Percentiles rank a stretch among this genome's conserved stretches.
Conservation (phyloP, 92 coral and sea anemone species). For the Blastomussa wellsi region DNA sequence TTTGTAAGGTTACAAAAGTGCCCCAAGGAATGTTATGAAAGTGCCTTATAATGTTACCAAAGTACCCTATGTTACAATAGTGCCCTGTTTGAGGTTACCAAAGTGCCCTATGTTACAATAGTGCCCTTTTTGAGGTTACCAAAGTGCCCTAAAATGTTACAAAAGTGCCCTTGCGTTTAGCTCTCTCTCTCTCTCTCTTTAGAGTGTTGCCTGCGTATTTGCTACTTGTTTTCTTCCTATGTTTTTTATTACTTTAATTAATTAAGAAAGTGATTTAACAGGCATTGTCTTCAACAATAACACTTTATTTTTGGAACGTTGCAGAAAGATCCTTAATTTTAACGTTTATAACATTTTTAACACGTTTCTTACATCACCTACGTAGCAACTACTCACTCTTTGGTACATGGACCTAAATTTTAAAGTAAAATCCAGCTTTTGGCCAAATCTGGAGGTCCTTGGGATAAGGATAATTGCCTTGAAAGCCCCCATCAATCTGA, state of each 20-base stretch:
- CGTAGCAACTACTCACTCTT: conserved; percentile 2
- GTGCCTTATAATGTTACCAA: neutral
- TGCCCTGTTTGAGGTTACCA: neutral
- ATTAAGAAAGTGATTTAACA: neutral
- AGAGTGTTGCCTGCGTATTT: neutral
- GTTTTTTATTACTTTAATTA: neutral
- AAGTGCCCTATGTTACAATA: neutral
- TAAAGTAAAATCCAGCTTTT: conserved; percentile 11
- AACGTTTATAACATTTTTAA: conserved; percentile 1
- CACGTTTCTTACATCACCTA: neutral
- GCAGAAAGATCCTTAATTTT: neutral
- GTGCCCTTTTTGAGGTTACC: neutral
- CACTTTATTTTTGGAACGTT: neutral
- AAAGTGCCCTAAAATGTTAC: no score
- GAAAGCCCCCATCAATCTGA: conserved; percentile 5
- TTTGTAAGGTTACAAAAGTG: neutral
- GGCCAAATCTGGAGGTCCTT: conserved; percentile 12
- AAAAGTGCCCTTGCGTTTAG: neutral
- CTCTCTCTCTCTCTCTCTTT: conserved; percentile 5
- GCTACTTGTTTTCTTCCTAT: neutral
- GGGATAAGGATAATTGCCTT: conserved; percentile 13
- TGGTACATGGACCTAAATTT: conserved; percentile 16
- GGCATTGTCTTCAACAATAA: neutral
- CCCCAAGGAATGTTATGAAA: no score
- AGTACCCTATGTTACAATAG: no score